phyloP scores from a whole-genome alignment of 2,113 vertebrate genomes.

The Zootoca vivipara region DNA sequence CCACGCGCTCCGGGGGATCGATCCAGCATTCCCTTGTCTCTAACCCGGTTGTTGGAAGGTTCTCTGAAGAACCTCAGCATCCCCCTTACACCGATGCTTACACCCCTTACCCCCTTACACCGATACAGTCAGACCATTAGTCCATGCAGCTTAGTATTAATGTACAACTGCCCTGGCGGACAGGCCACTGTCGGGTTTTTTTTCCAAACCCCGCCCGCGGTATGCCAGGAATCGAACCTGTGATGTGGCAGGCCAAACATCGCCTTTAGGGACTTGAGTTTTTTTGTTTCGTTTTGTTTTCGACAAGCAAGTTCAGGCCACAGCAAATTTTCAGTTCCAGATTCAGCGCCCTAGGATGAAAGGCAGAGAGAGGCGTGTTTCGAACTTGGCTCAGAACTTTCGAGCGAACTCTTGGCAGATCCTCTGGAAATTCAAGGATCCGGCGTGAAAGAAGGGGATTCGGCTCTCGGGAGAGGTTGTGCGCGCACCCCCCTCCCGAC shows the following conservation, averaged over 20 bases:
- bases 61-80: too few species aligned
- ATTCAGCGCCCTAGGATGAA: too few species aligned
- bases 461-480: too few species aligned
- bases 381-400: slow-evolving; percentile 23
- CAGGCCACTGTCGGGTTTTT: background rate
- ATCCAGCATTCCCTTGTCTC: background rate
- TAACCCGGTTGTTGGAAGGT: too few species aligned
- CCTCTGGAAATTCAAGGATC: background rate
- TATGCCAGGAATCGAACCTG: background rate
- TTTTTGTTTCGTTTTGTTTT: too few species aligned
- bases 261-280: too few species aligned
- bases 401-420: background rate
- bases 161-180: background rate
- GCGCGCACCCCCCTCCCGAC: background rate
- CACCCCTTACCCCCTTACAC: background rate
- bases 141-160: background rate
- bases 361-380: slow-evolving; percentile 55
- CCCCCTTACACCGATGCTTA: background rate
- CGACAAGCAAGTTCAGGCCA: too few species aligned
- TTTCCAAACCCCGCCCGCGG: background rate
- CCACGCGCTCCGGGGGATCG: background rate
- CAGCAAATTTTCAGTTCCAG: too few species aligned
- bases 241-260: too few species aligned
- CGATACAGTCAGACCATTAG: background rate
- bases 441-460: background rate